Percentiles rank a stretch among this genome's conserved stretches.
These are phyloP conservation scores for Australoheros facetus DNA, from an alignment of 2,797 vertebrate species.

Conservation along the genomic window DNA sequence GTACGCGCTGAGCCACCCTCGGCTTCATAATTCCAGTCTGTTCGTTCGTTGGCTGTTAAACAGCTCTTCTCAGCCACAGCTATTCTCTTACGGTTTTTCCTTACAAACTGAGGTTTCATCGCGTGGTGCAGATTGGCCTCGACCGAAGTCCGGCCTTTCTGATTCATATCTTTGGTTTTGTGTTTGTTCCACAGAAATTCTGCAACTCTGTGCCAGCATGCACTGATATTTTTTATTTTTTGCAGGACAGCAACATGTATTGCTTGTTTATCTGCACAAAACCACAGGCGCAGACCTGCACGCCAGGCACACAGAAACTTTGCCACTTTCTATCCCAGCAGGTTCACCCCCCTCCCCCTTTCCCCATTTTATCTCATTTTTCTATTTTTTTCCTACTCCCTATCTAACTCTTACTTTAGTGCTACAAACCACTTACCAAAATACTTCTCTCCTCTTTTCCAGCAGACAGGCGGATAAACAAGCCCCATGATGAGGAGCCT, in stretches of 20 bases:
- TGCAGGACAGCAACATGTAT: neutral
- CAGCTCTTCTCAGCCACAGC: constrained; percentile 1
- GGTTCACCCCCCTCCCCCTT: neutral
- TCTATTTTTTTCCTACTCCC: neutral
- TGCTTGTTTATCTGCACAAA: neutral
- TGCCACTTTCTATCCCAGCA: constrained; percentile 16
- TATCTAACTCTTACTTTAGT: neutral
- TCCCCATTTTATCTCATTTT: neutral
- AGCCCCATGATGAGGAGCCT: constrained; percentile 68
- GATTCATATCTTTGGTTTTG: constrained; percentile 2
- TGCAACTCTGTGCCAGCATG: neutral
- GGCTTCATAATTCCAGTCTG: neutral
- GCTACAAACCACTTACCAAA: constrained; percentile 14
- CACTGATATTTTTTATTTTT: neutral
- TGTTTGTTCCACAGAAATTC: constrained; percentile 1
- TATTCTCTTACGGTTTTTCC: neutral
- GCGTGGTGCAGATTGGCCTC: neutral
- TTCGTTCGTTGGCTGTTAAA: neutral
- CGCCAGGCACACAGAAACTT: neutral
- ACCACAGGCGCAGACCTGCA: constrained; percentile 35
- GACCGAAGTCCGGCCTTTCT: neutral
- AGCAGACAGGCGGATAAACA: constrained; percentile 27
- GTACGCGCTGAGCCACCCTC: neutral
- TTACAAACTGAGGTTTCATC: neutral
- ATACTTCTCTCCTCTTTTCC: constrained; percentile 33